Percentiles rank a stretch among this genome's conserved stretches.
These are phyloP conservation scores for Protonemura montana DNA, from an alignment of 2,888 invertebrate genomes.

Conservation along the genomic window DNA sequence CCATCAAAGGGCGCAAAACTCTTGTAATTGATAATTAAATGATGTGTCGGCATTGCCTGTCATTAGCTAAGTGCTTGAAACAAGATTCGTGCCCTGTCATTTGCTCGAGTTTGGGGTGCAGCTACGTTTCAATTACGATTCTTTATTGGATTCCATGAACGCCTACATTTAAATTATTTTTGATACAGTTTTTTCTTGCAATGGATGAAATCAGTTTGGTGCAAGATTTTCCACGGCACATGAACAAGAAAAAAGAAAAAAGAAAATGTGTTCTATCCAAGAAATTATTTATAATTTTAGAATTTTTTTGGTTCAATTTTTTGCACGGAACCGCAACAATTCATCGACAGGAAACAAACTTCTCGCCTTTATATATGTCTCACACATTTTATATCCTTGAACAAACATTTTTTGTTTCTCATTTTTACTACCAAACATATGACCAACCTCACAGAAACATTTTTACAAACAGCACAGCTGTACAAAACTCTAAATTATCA, in stretches of 20 bases:
- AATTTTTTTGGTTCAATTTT: background rate
- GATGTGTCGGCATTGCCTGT: conserved; percentile 19
- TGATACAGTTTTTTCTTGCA: background rate
- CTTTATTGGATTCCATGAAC: background rate
- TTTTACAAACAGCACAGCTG: background rate
- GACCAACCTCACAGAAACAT: background rate
- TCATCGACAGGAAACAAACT: background rate
- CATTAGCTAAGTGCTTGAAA: conserved; percentile 33
- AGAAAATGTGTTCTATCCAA: no score
- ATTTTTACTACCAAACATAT: background rate
- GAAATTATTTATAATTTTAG: background rate
- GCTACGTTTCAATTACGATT: background rate
- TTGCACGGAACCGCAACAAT: background rate
- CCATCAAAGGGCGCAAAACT: conserved; percentile 28
- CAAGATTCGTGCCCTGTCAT: background rate
- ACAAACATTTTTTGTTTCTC: background rate
- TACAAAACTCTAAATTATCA: background rate
- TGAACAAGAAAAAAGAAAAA: no score
- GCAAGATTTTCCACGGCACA: background rate
- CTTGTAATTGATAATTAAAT: conserved; percentile 29
- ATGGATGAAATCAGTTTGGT: background rate
- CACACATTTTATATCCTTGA: background rate
- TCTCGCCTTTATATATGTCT: background rate
- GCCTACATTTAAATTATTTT: background rate
- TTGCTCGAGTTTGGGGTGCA: background rate